These are phyloP conservation scores for Poeciliopsis gracilis DNA, from an alignment of 2,797 vertebrate genomes.

Conservation along the genomic window DNA sequence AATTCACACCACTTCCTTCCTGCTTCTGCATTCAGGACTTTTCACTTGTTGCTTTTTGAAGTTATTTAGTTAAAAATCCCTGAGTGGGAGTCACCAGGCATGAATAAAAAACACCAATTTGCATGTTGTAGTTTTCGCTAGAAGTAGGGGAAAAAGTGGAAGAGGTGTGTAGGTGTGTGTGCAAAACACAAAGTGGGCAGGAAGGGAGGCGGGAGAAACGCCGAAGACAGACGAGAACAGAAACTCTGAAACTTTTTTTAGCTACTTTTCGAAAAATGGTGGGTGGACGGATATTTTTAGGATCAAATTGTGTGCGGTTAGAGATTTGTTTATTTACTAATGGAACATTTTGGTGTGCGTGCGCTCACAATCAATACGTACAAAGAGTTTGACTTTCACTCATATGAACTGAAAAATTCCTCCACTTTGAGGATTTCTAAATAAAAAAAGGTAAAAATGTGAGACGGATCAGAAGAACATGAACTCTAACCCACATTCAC, in stretches of 20 bases:
- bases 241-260: not conserved
- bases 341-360: not conserved
- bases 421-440: not conserved
- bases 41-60: not conserved
- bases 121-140: constrained; percentile 1
- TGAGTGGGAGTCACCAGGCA: not conserved
- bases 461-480: not conserved
- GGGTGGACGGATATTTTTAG: not conserved
- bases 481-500: not conserved
- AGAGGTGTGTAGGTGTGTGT: constrained; percentile 1
- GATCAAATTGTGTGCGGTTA: not conserved
- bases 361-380: not conserved
- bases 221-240: not conserved
- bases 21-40: not conserved
- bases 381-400: not conserved
- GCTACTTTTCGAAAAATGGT: not conserved
- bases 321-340: not conserved
- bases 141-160: constrained; percentile 2
- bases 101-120: not conserved
- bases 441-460: not conserved
- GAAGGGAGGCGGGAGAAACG: not conserved
- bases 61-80: not conserved
- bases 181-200: not conserved
- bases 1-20: not conserved
- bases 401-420: not conserved